phyloP scores from a whole-genome alignment of 1,140 invertebrate species.

The Drosophila miranda region DNA sequence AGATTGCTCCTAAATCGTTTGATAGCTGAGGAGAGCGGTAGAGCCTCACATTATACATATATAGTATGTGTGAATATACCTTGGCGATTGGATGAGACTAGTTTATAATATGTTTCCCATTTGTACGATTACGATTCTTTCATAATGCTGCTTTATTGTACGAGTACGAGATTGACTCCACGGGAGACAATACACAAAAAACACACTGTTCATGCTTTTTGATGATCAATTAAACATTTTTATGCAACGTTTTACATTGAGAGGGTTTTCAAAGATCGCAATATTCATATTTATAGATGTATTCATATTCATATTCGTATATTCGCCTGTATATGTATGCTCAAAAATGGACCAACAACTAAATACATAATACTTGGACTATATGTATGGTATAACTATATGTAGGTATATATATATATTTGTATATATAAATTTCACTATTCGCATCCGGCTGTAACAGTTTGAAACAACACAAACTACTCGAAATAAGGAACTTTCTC shows the following conservation, averaged over 20 bases:
- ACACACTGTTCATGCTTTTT: slow-evolving; percentile 53
- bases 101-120: slow-evolving; percentile 37
- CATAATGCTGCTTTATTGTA: slow-evolving; percentile 70
- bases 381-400: slow-evolving; percentile 26
- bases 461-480: slow-evolving; percentile 44
- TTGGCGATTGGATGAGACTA: slow-evolving; percentile 48
- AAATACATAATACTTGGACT: slow-evolving; percentile 79
- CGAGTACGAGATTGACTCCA: slow-evolving; percentile 70
- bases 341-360: slow-evolving; percentile 78
- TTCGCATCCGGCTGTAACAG: slow-evolving; percentile 58
- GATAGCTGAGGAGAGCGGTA: too few species aligned
- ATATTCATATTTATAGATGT: slow-evolving; percentile 22
- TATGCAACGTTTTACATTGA: slow-evolving; percentile 55
- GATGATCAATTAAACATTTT: slow-evolving; percentile 76
- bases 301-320: slow-evolving; percentile 48
- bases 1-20: too few species aligned
- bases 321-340: slow-evolving; percentile 53
- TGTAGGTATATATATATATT: slow-evolving; percentile 47
- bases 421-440: slow-evolving; percentile 41
- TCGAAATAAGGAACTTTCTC: slow-evolving; percentile 63
- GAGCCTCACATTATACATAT: too few species aligned
- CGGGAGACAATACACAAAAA: slow-evolving; percentile 57
- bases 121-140: slow-evolving; percentile 51
- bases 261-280: not conserved
- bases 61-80: slow-evolving; percentile 5